Percentiles rank a stretch among this genome's conserved stretches.
phyloP scores from a whole-genome alignment of 2,797 vertebrate species.

The Lagocephalus sceleratus region DNA sequence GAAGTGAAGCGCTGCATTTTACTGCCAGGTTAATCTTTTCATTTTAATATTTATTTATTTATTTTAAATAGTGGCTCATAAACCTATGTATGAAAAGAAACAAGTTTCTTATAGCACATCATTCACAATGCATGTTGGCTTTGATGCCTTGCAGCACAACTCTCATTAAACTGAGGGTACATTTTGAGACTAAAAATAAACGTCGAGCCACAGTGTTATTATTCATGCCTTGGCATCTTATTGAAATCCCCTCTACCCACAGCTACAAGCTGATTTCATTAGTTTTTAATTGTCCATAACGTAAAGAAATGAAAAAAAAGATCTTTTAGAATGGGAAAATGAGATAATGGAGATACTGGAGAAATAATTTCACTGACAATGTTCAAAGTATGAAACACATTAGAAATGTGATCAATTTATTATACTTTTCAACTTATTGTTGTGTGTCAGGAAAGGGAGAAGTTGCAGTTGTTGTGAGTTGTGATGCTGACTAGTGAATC shows the following conservation, averaged over 20 bases:
- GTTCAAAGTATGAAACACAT: neutral
- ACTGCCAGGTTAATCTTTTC: constrained; percentile 25
- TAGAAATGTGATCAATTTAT: neutral
- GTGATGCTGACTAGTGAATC: neutral
- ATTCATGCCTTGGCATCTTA: constrained; percentile 47
- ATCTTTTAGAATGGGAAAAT: constrained; percentile 49
- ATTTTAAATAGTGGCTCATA: constrained; percentile 15
- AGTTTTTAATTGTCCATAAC: constrained; percentile 48
- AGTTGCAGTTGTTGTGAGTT: neutral
- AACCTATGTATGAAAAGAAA: constrained; percentile 1
- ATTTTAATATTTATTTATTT: constrained; percentile 17
- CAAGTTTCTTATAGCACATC: constrained; percentile 1
- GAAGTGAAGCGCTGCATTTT: constrained; percentile 9
- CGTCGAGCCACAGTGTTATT: constrained; percentile 36
- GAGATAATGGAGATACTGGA: constrained; percentile 43
- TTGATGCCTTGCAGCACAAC: constrained; percentile 29
- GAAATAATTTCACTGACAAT: neutral
- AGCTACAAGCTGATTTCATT: constrained; percentile 47
- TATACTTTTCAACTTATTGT: neutral
- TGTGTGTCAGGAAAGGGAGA: neutral
- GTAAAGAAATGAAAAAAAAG: constrained; percentile 46
- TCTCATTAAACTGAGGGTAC: constrained; percentile 40
- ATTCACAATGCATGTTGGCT: constrained; percentile 11
- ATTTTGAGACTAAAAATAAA: constrained; percentile 56
- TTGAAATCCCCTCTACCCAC: constrained; percentile 42